Evolutionary conservation across 2,797 vertebrate genomes (phyloP), one percentile per base, ranked within the genome.

Genomic region (Notamacropus eugenii): DNA sequence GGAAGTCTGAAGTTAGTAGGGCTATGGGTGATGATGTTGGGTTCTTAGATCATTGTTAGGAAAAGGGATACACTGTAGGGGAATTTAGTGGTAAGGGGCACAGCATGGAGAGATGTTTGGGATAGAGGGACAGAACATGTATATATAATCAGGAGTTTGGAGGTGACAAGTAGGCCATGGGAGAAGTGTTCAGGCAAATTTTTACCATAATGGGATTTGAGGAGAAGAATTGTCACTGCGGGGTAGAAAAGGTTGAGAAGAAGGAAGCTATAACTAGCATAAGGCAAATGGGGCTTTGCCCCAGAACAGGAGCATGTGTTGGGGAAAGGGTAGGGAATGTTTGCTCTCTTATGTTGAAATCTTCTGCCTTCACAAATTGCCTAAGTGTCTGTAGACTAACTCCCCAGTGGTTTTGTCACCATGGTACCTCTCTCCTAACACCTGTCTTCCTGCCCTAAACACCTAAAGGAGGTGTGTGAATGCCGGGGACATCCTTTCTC

Each of bases 121-220:
- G 0, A 57, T 27, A 67, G 1, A 0, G n/a, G 62, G 5, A 28
- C 0, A 82, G 0, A 82, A 54, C 46, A n/a, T 0, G 34, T 34
- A 16, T 11, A 54, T 82, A 27, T 1, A 13, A 16, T 74, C n/a
- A 27, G 22, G 93, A 90, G 62, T n/a, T 54, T 52, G 40, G n/a
- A 16, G 40, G 12, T 1, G 22, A 14, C 24, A 55, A 12, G 3
- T 9, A 5, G 16, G 8, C 74, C 74, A 82, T 46, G 22, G 28
- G 11, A 13, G 57, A 40, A 24, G 0, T 5, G 27, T 50, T 58
- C 93, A 54, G 55, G 11, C 46, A 22, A 55, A 34, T 40, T 67
- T 59, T 90, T 46, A 74, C n/a, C 10, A 46, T 29, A 0, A 5
- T 0, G 11, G 3, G 24, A 50, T 87, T 50, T 87, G 13, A 91